Evolutionary conservation across 1,140 invertebrate species (phyloP).

Genomic region (Drosophila bifasciata): DNA sequence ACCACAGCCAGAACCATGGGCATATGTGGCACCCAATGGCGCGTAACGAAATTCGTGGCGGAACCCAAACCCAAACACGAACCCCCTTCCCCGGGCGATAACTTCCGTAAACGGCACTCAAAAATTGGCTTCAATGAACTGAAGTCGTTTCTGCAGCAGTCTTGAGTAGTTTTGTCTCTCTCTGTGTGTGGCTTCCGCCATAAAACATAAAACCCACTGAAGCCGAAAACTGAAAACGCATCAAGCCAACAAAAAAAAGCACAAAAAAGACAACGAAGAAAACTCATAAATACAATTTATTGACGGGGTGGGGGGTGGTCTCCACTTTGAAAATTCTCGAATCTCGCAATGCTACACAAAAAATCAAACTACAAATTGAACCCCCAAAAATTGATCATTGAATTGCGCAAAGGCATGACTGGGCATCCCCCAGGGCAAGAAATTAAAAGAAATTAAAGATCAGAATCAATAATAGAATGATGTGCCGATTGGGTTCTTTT

Average conservation of each 20-base stretch:
- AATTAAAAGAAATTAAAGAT: too few relatives aligned
- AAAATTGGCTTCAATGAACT: slow-evolving; percentile 60
- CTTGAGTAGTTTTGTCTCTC: slow-evolving; percentile 35
- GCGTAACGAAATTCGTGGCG: slow-evolving; percentile 55
- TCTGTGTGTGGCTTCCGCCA: slow-evolving; percentile 57
- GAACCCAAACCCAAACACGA: slow-evolving; percentile 28
- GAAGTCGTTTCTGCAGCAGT: slow-evolving; percentile 42
- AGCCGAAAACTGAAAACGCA: slow-evolving; percentile 68
- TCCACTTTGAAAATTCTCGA: slow-evolving; percentile 29
- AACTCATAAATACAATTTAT: slow-evolving; percentile 54
- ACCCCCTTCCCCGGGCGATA: slow-evolving; percentile 36
- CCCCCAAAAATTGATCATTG: too few relatives aligned
- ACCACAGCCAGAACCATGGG: background rate
- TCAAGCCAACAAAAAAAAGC: slow-evolving; percentile 27
- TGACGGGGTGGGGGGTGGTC: slow-evolving; percentile 13
- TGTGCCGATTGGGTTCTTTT: too few relatives aligned
- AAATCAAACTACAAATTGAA: too few relatives aligned
- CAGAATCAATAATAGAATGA: too few relatives aligned
- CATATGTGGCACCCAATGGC: slow-evolving; percentile 36
- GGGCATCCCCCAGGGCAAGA: too few relatives aligned
- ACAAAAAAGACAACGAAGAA: background rate
- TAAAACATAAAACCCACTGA: slow-evolving; percentile 79
- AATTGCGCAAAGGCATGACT: too few relatives aligned
- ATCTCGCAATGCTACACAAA: slow-evolving; percentile 1
- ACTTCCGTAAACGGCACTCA: slow-evolving; percentile 70